A percentile compares a stretch with the other conserved stretches of the same genome.
Conservation (phyloP, 92 coral and sea anemone species). For the Phymanthus crucifer region DNA sequence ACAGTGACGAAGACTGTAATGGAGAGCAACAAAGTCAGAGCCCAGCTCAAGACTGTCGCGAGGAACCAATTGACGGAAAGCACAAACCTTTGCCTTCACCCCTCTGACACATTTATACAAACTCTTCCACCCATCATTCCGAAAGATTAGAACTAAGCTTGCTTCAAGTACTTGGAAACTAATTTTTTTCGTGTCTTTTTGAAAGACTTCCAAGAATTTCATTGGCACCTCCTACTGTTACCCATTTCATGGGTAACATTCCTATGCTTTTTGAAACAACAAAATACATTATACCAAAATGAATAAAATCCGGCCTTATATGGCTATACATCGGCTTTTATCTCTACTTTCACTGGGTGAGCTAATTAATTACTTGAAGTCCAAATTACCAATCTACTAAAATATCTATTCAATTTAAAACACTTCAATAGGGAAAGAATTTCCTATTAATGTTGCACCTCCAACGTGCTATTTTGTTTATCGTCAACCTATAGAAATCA, state of each 20-base stretch:
- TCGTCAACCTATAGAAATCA: too few relatives aligned
- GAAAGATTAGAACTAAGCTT: background rate
- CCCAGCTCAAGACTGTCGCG: background rate
- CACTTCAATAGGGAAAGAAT: too few relatives aligned
- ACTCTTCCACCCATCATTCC: background rate
- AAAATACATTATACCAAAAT: background rate
- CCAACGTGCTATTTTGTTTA: too few relatives aligned
- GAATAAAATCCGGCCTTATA: background rate
- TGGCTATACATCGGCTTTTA: background rate
- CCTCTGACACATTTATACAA: background rate
- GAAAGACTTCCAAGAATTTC: background rate
- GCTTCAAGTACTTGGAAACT: background rate
- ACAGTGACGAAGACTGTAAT: background rate
- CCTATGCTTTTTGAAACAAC: background rate
- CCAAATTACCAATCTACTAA: background rate
- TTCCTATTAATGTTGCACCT: too few relatives aligned
- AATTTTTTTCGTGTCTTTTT: background rate
- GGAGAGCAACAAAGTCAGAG: background rate
- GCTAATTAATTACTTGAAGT: background rate
- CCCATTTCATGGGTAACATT: background rate
- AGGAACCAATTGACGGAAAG: background rate
- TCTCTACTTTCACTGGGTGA: background rate
- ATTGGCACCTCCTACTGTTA: background rate
- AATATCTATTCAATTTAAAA: too few relatives aligned
- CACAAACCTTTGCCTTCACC: background rate